Conservation (phyloP, 2,888 invertebrate species). For the Ochlodes sylvanus region DNA sequence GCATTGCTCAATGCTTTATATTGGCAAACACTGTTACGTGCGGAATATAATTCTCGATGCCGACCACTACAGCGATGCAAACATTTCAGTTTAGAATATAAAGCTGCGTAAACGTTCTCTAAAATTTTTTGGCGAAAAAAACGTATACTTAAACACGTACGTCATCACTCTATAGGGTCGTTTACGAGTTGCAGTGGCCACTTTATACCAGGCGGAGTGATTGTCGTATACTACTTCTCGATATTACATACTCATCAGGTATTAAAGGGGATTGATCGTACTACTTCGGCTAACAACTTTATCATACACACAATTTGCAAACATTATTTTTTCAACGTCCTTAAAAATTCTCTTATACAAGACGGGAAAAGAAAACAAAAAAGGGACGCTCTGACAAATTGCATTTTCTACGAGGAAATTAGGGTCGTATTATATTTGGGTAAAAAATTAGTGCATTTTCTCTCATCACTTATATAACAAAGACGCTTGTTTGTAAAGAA, state of each 20-base stretch:
- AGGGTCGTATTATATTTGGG: constrained; percentile 29
- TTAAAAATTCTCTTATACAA: constrained; percentile 21
- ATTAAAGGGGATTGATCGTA: no score
- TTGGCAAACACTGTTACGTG: constrained; percentile 1
- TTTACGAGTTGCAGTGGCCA: no score
- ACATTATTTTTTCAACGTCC: constrained; percentile 17
- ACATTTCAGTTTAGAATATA: no score
- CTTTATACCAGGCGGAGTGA: no score
- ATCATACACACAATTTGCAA: constrained; percentile 2
- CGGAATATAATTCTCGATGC: neutral
- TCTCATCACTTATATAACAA: constrained; percentile 14
- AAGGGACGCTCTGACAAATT: constrained; percentile 26
- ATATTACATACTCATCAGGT: no score
- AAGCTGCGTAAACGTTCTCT: no score
- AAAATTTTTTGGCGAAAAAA: no score
- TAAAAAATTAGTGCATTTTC: constrained; percentile 25
- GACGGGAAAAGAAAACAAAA: constrained; percentile 14
- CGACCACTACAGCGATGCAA: neutral
- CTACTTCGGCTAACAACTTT: no score
- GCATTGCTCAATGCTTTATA: constrained; percentile 26
- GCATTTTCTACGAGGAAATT: constrained; percentile 29
- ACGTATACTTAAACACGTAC: no score
- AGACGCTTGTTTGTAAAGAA: neutral
- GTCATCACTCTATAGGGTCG: no score
- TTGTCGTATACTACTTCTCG: no score